Base-by-base conservation (phyloP, 2,888 invertebrate genomes). In the Dione vanillae region DNA sequence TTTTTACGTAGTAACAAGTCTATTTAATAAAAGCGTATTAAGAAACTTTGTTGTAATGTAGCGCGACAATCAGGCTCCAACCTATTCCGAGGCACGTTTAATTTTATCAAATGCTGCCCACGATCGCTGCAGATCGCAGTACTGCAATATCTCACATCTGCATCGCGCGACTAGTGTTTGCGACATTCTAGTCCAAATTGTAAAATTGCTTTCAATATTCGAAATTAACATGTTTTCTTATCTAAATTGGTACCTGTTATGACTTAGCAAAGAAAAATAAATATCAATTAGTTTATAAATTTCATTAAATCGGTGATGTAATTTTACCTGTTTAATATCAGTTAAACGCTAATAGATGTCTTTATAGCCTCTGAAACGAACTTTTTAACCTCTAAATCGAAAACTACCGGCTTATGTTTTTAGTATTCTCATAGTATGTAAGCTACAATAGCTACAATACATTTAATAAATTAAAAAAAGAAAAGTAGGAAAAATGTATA, bases 71-170 rank as follows among this genome's bases (percentile, higher is more conserved):
- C 16, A 56, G 64, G 35, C 37, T 40, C 49, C 47, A 16, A 49
- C 47, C 49, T 64, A 64, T 49, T 51, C 47, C 37, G 40, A 49
- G 51, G 37, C 64, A 19, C 49, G 40, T 64, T 51, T 64, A 64
- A 64, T 49, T 64, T 64, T 64, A 64, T 64, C 64, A 64, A 49
- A 19, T 27, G 27, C 45, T 16, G 45, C 64, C 37, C 64, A 51
- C 49, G 51, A 20, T 16, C 47, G 40, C 51, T 64, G 64, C 51
- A 51, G 64, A 51, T 64, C 51, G 40, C 37, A 51, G 47, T 51
- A 40, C 64, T 64, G 64, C 64, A 64, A 64, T 64, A 19, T 64
- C 40, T 19, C 14, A 40, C 12, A 64, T 47, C 40, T 19, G 37
- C 47, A 64, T 14, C 49, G n/a, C 16, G 12, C 51, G 51, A 51